Conservation (phyloP, 2,888 invertebrate genomes). For the Sericinus montela region DNA sequence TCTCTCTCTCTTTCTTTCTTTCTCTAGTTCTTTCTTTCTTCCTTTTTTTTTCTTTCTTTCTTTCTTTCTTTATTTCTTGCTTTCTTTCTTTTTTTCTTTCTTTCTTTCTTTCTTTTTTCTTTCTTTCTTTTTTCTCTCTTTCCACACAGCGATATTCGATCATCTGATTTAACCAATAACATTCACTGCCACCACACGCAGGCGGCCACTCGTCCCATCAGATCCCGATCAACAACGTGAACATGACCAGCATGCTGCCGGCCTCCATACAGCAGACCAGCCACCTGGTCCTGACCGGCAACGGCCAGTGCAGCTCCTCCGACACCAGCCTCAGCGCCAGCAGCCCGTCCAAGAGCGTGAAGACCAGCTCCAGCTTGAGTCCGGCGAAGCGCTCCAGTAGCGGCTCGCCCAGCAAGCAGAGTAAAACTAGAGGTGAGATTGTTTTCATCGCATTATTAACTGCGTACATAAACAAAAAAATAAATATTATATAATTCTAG, state of each 20-base stretch:
- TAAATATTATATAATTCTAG: no score
- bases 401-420: constrained; percentile 88
- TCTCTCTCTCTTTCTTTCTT: no score
- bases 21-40: no score
- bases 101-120: no score
- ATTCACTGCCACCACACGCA: constrained; percentile 5
- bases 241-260: constrained; percentile 52
- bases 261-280: constrained; percentile 54
- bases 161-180: no score
- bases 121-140: no score
- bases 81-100: no score
- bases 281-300: constrained; percentile 51
- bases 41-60: no score
- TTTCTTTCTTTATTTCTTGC: no score
- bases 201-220: constrained; percentile 47
- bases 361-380: constrained; percentile 90
- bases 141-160: no score
- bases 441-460: neutral
- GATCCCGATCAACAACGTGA: constrained; percentile 63
- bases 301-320: constrained; percentile 72
- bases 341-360: constrained; percentile 91
- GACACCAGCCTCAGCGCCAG: constrained; percentile 83
- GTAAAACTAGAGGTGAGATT: constrained; percentile 86
- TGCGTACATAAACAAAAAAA: no score
- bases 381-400: constrained; percentile 91